These are phyloP conservation scores for Scaptomyza caliginosa DNA, from an alignment of 2,888 invertebrate species.

Conservation along the genomic window DNA sequence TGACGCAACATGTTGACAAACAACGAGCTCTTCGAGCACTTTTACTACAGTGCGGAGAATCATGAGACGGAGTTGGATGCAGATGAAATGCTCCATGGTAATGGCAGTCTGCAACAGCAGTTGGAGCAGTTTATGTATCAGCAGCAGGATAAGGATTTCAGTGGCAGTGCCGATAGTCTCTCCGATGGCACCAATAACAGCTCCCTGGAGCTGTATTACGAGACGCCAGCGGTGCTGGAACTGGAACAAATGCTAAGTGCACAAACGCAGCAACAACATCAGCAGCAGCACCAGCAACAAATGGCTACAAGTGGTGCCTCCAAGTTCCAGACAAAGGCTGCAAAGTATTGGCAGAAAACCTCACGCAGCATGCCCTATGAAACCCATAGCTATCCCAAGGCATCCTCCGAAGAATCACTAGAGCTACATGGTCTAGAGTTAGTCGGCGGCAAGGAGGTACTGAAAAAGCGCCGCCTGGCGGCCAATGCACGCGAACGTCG, in stretches of 20 bases:
- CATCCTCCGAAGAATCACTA: background rate
- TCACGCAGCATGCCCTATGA: constrained; percentile 56
- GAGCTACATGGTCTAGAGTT: background rate
- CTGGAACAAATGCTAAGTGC: constrained; percentile 60
- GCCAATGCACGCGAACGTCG: constrained; percentile 90
- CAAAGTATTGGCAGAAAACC: constrained; percentile 40
- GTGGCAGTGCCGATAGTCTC: constrained; percentile 56
- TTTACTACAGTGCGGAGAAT: constrained; percentile 43
- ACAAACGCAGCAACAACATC: constrained; percentile 29
- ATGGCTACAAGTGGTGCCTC: background rate
- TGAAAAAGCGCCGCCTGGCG: constrained; percentile 87
- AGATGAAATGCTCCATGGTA: constrained; percentile 34
- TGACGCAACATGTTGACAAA: constrained; percentile 56
- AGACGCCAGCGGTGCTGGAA: constrained; percentile 61
- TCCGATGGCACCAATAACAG: constrained; percentile 64
- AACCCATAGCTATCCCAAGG: constrained; percentile 2
- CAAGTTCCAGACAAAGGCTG: constrained; percentile 40
- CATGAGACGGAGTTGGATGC: constrained; percentile 25
- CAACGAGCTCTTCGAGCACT: constrained; percentile 63
- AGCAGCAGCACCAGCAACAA: constrained; percentile 28
- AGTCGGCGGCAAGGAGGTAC: constrained; percentile 49
- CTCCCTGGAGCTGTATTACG: constrained; percentile 47
- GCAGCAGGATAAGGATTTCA: constrained; percentile 52
- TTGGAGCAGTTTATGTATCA: constrained; percentile 58
- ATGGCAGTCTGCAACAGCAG: constrained; percentile 44